Percentiles rank a stretch among this genome's conserved stretches.
Evolutionary conservation across 1,140 invertebrate species (phyloP).

Genomic region (Arctopsyche grandis): DNA sequence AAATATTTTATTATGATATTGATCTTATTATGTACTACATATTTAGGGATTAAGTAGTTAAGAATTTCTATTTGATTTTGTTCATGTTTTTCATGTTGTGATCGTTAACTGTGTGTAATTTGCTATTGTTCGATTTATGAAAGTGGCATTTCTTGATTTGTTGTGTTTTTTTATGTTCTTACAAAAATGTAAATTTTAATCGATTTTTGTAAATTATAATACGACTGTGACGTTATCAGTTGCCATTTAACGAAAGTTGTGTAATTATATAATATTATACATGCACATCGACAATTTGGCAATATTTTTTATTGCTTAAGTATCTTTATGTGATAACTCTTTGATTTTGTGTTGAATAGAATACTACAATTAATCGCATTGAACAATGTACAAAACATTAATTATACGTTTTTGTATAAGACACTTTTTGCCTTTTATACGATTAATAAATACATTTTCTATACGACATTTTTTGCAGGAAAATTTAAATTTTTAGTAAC

Average conservation of each 20-base stretch:
- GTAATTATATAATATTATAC: too few relatives aligned
- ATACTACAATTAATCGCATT: neutral
- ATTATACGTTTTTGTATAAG: neutral
- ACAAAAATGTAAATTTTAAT: neutral
- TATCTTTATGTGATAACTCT: too few relatives aligned
- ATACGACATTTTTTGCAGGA: neutral
- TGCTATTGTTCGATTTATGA: slow-evolving; percentile 19
- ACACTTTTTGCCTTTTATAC: slow-evolving; percentile 12
- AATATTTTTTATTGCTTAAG: too few relatives aligned
- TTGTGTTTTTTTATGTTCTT: slow-evolving; percentile 2
- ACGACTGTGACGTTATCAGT: too few relatives aligned
- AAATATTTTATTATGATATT: slow-evolving; percentile 51
- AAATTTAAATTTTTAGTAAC: slow-evolving; percentile 6
- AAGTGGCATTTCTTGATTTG: neutral
- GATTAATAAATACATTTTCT: neutral
- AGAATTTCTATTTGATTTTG: slow-evolving; percentile 51
- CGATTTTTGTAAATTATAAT: too few relatives aligned
- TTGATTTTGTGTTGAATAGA: too few relatives aligned
- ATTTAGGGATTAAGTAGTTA: slow-evolving; percentile 51
- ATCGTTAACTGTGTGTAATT: slow-evolving; percentile 53
- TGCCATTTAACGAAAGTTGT: too few relatives aligned
- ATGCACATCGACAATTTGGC: too few relatives aligned
- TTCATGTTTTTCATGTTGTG: slow-evolving; percentile 55
- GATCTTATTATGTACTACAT: slow-evolving; percentile 49
- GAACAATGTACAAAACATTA: neutral